Evolutionary conservation across 2,888 invertebrate species (phyloP).

Genomic region (Idaea dimidiata): DNA sequence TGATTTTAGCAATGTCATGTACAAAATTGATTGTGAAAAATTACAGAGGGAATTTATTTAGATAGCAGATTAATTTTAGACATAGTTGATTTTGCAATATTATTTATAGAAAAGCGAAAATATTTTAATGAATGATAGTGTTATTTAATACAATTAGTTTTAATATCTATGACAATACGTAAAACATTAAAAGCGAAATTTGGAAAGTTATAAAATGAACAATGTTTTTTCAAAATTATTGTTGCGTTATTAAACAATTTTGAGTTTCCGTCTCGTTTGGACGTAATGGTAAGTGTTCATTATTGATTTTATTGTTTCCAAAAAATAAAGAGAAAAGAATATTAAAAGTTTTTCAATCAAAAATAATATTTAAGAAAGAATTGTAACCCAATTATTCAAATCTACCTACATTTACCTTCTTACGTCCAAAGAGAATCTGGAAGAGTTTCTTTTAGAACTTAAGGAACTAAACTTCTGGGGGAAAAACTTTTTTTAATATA

Average conservation of each 20-base stretch:
- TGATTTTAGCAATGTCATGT: background rate
- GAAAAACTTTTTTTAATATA: background rate
- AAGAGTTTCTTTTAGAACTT: background rate
- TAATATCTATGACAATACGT: background rate
- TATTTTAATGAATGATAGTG: background rate
- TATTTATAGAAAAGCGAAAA: background rate
- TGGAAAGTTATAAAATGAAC: background rate
- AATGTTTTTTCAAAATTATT: background rate
- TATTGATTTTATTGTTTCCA: background rate
- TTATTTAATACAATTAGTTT: background rate
- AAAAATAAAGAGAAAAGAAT: background rate
- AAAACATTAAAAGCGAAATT: background rate
- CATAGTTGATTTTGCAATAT: background rate
- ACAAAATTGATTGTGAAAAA: background rate
- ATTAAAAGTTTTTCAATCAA: background rate
- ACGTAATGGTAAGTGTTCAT: background rate
- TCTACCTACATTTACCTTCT: constrained; percentile 1
- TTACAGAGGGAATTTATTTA: no score
- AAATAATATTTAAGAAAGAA: background rate
- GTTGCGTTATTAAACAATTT: background rate
- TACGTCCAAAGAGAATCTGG: constrained; percentile 3
- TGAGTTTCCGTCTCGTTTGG: background rate
- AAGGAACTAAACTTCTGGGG: background rate
- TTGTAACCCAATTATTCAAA: background rate
- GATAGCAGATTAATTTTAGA: background rate